Conservation (phyloP, 2,888 invertebrate genomes). For the Fissipunctia ypsillon region DNA sequence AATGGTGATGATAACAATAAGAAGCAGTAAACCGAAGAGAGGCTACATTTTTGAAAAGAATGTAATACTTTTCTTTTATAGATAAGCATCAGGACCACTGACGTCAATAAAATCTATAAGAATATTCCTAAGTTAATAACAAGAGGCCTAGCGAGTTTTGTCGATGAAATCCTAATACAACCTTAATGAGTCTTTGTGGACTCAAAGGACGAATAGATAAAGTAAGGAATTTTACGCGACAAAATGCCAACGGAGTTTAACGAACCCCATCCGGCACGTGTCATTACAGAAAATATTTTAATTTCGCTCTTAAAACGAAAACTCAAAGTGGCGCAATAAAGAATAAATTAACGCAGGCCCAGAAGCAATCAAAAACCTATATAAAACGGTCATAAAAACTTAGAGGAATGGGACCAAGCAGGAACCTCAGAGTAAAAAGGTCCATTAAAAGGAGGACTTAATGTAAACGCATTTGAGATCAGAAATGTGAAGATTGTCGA, state of each 20-base stretch:
- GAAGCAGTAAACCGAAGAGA: background rate
- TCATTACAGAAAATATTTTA: constrained; percentile 59
- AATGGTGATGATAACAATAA: too few species aligned
- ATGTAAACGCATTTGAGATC: constrained; percentile 32
- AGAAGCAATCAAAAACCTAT: constrained; percentile 65
- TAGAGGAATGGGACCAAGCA: constrained; percentile 53
- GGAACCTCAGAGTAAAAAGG: constrained; percentile 50
- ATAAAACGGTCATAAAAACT: constrained; percentile 60
- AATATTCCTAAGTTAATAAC: background rate
- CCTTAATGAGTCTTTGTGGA: constrained; percentile 2
- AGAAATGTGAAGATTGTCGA: constrained; percentile 16
- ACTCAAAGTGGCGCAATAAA: constrained; percentile 59
- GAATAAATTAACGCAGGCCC: constrained; percentile 62
- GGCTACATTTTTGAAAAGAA: background rate
- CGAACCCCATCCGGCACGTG: constrained; percentile 34
- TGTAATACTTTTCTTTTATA: background rate
- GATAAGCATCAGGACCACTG: background rate
- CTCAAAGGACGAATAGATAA: constrained; percentile 6
- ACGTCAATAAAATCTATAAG: background rate
- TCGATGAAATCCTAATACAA: background rate
- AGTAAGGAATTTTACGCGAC: constrained; percentile 11
- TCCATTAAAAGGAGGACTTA: constrained; percentile 43
- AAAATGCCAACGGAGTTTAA: constrained; percentile 34
- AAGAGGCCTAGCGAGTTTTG: background rate
- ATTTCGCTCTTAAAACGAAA: constrained; percentile 50